phyloP scores from a whole-genome alignment of 2,797 vertebrate species.

The Peromyscus aztecus region DNA sequence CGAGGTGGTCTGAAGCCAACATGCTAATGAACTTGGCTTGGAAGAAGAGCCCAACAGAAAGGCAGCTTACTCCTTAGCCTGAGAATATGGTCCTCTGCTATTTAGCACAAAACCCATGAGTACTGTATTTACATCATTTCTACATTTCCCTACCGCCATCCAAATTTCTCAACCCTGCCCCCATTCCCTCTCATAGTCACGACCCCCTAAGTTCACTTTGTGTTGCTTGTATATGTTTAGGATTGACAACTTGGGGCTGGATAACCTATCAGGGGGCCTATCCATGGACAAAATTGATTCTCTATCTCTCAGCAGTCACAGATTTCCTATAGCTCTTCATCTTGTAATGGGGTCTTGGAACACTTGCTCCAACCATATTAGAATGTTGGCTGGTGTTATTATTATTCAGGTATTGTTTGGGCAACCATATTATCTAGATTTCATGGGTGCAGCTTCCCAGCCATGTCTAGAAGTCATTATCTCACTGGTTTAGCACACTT shows the following conservation, averaged over 20 bases:
- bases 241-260: neutral
- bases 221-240: neutral
- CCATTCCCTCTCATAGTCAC: neutral
- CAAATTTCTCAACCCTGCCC: neutral
- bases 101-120: neutral
- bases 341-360: neutral
- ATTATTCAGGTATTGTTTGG: neutral
- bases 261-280: neutral
- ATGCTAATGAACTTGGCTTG: slow-evolving; percentile 71
- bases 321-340: neutral
- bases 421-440: neutral
- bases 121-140: neutral
- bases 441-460: neutral
- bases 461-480: neutral
- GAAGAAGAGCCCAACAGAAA: slow-evolving; percentile 68
- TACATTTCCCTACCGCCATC: neutral
- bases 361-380: neutral
- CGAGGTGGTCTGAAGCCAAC: slow-evolving; percentile 70
- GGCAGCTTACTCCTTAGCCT: slow-evolving; percentile 63
- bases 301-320: neutral
- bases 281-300: neutral
- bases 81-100: slow-evolving; percentile 23
- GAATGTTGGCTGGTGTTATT: neutral
- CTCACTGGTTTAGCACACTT: neutral
- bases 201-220: too few relatives aligned